phyloP scores from a whole-genome alignment of 1,140 invertebrate species.

The Drosophila bocqueti region DNA sequence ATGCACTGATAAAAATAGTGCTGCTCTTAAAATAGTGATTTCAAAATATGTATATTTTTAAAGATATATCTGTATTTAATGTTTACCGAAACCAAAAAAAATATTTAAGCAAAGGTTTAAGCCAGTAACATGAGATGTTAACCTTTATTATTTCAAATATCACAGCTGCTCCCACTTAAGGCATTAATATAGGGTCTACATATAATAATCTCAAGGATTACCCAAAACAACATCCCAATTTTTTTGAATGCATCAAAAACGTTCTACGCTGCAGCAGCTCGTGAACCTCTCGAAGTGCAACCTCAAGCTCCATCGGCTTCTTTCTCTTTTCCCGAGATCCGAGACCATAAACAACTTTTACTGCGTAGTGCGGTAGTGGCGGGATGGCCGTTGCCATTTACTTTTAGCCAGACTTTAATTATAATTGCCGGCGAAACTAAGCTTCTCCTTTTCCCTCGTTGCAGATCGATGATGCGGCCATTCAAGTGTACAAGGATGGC shows the following conservation, averaged over 20 bases:
- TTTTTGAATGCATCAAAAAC: slow-evolving; percentile 45
- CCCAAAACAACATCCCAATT: background rate
- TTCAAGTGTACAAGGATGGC: slow-evolving; percentile 98
- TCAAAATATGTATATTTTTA: too few relatives aligned
- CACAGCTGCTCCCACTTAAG: too few relatives aligned
- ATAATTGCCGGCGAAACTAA: slow-evolving; percentile 67
- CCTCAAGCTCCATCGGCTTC: slow-evolving; percentile 38
- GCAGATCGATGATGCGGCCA: slow-evolving; percentile 97
- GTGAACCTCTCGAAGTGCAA: slow-evolving; percentile 40
- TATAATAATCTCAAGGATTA: too few relatives aligned
- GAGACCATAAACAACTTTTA: slow-evolving; percentile 80
- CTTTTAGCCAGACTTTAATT: slow-evolving; percentile 74
- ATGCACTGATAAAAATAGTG: background rate
- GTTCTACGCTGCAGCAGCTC: slow-evolving; percentile 63
- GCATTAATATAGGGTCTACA: too few relatives aligned
- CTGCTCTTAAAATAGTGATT: too few relatives aligned
- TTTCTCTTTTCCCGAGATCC: slow-evolving; percentile 51
- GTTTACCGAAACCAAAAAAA: background rate
- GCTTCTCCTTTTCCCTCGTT: slow-evolving; percentile 80
- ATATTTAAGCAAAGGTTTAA: background rate
- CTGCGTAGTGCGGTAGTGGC: slow-evolving; percentile 77
- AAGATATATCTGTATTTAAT: background rate
- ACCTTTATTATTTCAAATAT: too few relatives aligned
- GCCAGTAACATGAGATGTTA: too few relatives aligned
- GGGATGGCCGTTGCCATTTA: slow-evolving; percentile 50